These are phyloP conservation scores for Macaria notata DNA, from an alignment of 2,888 invertebrate species.

Conservation along the genomic window DNA sequence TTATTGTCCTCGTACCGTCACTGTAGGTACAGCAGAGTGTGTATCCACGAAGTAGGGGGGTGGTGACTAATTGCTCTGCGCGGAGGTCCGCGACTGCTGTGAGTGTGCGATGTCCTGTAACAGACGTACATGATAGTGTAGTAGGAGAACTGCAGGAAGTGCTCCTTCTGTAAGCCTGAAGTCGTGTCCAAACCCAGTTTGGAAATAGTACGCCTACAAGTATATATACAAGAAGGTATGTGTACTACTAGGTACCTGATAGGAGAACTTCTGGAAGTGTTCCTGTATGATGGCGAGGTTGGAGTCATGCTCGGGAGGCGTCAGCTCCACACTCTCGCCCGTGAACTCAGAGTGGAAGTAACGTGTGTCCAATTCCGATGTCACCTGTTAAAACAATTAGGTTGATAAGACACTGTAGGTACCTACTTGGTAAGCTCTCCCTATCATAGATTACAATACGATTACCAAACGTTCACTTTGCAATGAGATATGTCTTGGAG, in stretches of 20 bases:
- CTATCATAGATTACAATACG: constrained; percentile 85
- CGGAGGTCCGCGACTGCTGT: constrained; percentile 69
- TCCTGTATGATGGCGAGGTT: too few species aligned
- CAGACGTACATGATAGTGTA: constrained; percentile 58
- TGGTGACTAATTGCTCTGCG: constrained; percentile 51
- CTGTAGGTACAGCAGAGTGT: too few species aligned
- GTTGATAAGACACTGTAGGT: constrained; percentile 59
- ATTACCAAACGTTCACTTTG: too few species aligned
- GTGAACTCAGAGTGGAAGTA: constrained; percentile 99
- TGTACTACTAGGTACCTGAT: too few species aligned
- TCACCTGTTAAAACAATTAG: constrained; percentile 83
- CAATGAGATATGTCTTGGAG: too few species aligned
- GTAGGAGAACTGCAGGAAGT: constrained; percentile 93
- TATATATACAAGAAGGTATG: too few species aligned
- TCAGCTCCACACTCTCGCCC: constrained; percentile 93
- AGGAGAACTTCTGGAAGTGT: too few species aligned
- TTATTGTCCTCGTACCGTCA: too few species aligned
- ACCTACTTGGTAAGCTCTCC: constrained; percentile 46
- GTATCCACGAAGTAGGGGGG: neutral
- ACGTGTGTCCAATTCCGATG: constrained; percentile 96
- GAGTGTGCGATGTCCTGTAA: constrained; percentile 78
- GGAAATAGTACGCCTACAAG: too few species aligned
- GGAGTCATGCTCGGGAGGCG: too few species aligned
- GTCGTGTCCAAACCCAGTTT: too few species aligned
- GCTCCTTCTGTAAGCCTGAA: constrained; percentile 69